Conservation (phyloP, 2,113 vertebrate genomes). For the Elaphurus davidianus region DNA sequence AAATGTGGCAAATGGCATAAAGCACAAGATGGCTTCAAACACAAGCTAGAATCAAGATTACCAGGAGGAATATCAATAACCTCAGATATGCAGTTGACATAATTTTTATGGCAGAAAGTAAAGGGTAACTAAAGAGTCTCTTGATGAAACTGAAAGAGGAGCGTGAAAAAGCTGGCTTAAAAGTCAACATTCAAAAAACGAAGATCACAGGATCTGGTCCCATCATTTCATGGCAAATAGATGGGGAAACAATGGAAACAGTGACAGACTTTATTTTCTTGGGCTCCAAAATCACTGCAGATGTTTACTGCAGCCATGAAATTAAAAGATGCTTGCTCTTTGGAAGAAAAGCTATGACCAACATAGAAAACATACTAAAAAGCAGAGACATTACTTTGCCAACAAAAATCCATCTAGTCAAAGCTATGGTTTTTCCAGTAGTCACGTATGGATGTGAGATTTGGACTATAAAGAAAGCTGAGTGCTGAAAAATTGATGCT, state of each 20-base stretch:
- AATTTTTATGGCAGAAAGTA: not conserved
- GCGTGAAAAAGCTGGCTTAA: not conserved
- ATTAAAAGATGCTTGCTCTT: not conserved
- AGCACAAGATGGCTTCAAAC: not conserved
- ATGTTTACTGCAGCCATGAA: not conserved
- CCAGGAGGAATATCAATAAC: not conserved
- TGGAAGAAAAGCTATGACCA: not conserved
- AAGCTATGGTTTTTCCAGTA: not conserved
- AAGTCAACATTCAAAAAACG: not conserved
- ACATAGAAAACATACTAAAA: not conserved
- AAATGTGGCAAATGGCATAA: not conserved
- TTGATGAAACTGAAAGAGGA: not conserved
- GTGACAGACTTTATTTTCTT: fast-evolving
- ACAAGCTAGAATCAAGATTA: not conserved
- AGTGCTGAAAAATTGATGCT: not conserved
- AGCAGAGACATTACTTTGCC: not conserved
- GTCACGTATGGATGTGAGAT: not conserved
- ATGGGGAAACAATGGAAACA: not conserved
- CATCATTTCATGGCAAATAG: not conserved
- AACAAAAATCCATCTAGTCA: not conserved
- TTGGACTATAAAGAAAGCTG: not conserved
- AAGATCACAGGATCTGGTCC: fast-evolving
- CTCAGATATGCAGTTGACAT: not conserved
- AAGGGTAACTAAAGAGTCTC: not conserved
- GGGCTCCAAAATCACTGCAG: not conserved